Evolutionary conservation across 2,113 vertebrate genomes (phyloP).

Genomic region (Peromyscus californicus): DNA sequence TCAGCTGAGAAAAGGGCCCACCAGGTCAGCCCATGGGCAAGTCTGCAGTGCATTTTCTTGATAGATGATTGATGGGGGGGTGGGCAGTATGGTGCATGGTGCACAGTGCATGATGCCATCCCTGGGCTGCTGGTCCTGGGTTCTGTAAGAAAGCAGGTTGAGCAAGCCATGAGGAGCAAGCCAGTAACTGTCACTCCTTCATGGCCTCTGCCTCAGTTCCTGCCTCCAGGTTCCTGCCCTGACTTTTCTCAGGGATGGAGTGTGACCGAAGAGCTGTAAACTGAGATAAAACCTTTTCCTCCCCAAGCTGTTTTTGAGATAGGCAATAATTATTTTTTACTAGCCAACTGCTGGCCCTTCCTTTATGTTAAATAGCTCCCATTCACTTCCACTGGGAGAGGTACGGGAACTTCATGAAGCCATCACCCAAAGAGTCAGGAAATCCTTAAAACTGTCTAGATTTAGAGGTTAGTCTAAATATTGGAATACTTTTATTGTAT

Average conservation of each 20-base stretch:
- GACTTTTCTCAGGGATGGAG: not conserved
- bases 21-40: not conserved
- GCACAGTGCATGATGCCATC: not conserved
- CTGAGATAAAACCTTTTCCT: not conserved
- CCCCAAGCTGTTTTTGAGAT: not conserved
- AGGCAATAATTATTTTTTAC: not conserved
- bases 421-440: not conserved
- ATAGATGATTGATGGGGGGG: not conserved
- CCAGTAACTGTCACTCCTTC: not conserved
- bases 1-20: not conserved
- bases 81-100: not conserved
- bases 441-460: constrained; percentile 25
- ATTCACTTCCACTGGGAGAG: constrained; percentile 29
- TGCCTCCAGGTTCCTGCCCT: not conserved
- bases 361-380: constrained; percentile 4
- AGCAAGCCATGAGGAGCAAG: not conserved
- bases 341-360: not conserved
- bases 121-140: not conserved
- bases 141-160: not conserved
- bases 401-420: constrained; percentile 41
- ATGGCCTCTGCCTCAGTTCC: not conserved
- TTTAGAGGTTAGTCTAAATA: constrained; percentile 11
- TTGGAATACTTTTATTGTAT: constrained; percentile 33
- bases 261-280: not conserved
- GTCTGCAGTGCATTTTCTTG: not conserved